A percentile compares a stretch with the other conserved stretches of the same genome.
phyloP scores from a whole-genome alignment of 2,888 invertebrate species.

The Cryptocephalus moraei region DNA sequence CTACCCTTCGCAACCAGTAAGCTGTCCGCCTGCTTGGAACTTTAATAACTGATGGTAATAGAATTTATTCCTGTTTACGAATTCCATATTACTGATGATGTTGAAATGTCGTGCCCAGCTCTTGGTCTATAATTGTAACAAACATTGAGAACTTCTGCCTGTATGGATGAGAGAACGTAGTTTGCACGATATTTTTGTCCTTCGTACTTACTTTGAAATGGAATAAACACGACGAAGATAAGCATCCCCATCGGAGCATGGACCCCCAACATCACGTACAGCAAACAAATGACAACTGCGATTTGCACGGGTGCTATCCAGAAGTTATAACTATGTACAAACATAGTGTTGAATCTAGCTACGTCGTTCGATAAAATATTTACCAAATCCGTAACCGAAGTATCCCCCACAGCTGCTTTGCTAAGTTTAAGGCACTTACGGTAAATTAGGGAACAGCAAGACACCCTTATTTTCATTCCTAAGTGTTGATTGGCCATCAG shows the following conservation, averaged over 20 bases:
- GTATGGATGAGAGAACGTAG: too few relatives aligned
- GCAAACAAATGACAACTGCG: slow-evolving; percentile 36
- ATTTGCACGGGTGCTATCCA: slow-evolving; percentile 61
- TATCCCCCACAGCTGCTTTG: slow-evolving; percentile 4
- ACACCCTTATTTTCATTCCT: slow-evolving; percentile 11
- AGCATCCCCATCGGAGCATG: slow-evolving; percentile 34
- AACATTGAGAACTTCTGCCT: too few relatives aligned
- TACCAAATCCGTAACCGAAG: slow-evolving; percentile 11
- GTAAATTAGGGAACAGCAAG: slow-evolving; percentile 9
- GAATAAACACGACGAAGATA: slow-evolving; percentile 28
- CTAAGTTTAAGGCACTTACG: slow-evolving; percentile 11
- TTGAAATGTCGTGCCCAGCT: too few relatives aligned
- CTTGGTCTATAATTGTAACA: too few relatives aligned
- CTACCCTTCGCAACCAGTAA: too few relatives aligned
- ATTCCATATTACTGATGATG: too few relatives aligned
- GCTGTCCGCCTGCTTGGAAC: too few relatives aligned
- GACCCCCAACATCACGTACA: slow-evolving; percentile 25
- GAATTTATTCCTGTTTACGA: too few relatives aligned
- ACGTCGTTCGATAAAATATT: slow-evolving; percentile 5
- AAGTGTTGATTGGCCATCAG: slow-evolving; percentile 7
- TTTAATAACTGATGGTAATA: too few relatives aligned
- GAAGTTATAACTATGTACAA: slow-evolving; percentile 26
- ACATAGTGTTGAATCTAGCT: too few relatives aligned
- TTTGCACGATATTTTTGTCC: too few relatives aligned
- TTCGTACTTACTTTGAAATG: slow-evolving; percentile 28